Base-by-base conservation (phyloP, 2,888 invertebrate species). In the Microchrysa polita region DNA sequence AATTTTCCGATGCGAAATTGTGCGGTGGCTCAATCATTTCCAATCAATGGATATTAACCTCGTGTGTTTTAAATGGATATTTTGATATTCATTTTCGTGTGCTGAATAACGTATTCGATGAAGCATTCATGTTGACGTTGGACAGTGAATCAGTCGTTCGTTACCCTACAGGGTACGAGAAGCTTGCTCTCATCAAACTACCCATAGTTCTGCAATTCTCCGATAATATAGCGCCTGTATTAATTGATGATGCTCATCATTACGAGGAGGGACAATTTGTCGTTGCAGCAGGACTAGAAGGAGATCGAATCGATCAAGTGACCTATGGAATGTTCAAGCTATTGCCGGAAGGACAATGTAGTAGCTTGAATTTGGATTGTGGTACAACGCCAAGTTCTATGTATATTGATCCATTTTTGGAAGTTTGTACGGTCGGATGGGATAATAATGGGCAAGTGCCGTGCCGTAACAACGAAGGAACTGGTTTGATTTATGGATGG, bases 361-460 rank as follows among this genome's bases (percentile, higher is more conserved):
- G 72, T 23, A 1, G 1, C 2, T 7, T 5, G 2, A 7, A 34
- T 5, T 2, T 5, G 2, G 27, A 34, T 34, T 5, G 4, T 34
- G 27, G 4, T 7, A 34, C 27, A 34, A 22, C n/a, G 14, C 85
- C 85, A 85, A 79, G 84, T 84, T 77, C 84, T 84, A 77, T 84
- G 84, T 77, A 84, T 83, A 76, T 85, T 85, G 71, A 74, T 57
- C 65, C 71, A 52, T 55, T 20, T 20, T 40, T 55, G 27, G 61
- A 74, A 44, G 55, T 74, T 42, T 74, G 74, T 40, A 74, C 74
- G 4, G n/a, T 63, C 12, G 74, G 74, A 34, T 74, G 71, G 71
- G 23, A 55, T 34, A 65, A 59, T 20, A 74, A 65, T 22, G 44
- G 42, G 18, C 63, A 71, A n/a, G 57, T 72, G 1, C 72, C 74